These are phyloP conservation scores for Hololepta plana DNA, from an alignment of 2,888 invertebrate genomes.

Conservation along the genomic window DNA sequence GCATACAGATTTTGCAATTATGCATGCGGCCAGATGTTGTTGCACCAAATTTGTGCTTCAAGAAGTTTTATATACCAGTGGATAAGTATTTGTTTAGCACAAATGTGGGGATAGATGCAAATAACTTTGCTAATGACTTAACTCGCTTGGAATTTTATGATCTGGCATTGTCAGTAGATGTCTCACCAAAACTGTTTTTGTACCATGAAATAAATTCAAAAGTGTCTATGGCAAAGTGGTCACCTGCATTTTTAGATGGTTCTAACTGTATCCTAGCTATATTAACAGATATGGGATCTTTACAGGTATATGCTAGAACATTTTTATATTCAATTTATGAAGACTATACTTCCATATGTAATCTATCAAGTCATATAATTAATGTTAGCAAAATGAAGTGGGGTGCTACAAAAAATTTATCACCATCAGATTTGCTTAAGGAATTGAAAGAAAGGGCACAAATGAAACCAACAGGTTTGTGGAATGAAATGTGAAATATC, in stretches of 20 bases:
- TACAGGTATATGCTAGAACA: slow-evolving; percentile 18
- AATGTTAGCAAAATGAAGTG: too few relatives aligned
- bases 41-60: slow-evolving; percentile 14
- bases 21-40: too few relatives aligned
- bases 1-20: slow-evolving; percentile 18
- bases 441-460: slow-evolving; percentile 16
- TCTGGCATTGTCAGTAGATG: slow-evolving; percentile 14
- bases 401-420: too few relatives aligned
- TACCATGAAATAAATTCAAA: too few relatives aligned
- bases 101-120: slow-evolving; percentile 16
- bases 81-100: slow-evolving; percentile 13
- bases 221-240: too few relatives aligned
- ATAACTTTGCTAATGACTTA: slow-evolving; percentile 14
- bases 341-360: slow-evolving; percentile 15
- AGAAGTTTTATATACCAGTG: slow-evolving; percentile 14
- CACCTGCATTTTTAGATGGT: slow-evolving; percentile 16
- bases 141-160: slow-evolving; percentile 16
- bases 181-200: slow-evolving; percentile 16
- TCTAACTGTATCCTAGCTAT: slow-evolving; percentile 16
- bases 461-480: slow-evolving; percentile 17
- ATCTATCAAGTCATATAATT: too few relatives aligned
- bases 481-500: too few relatives aligned
- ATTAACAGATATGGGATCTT: slow-evolving; percentile 17
- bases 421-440: too few relatives aligned
- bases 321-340: slow-evolving; percentile 14